Evolutionary conservation across 2,113 vertebrate genomes (phyloP).

Genomic region (Macquaria ambigua): DNA sequence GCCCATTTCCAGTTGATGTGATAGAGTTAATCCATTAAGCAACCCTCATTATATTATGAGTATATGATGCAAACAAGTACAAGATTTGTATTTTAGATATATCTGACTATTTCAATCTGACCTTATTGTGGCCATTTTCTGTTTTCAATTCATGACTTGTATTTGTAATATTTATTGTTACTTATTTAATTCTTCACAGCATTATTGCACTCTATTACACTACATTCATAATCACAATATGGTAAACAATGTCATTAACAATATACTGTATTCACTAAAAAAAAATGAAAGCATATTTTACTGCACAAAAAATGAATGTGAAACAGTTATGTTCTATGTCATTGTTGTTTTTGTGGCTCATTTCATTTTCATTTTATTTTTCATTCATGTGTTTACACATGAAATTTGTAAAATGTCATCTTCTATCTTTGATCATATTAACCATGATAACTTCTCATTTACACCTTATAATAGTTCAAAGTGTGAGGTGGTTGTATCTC

Average conservation of each 20-base stretch:
- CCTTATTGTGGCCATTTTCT: no score
- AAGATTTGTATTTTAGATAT: not conserved
- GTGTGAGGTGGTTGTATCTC: no score
- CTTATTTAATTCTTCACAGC: not conserved
- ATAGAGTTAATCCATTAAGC: slow-evolving; percentile 5
- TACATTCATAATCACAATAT: not conserved
- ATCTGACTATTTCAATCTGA: not conserved
- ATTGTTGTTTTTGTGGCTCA: not conserved
- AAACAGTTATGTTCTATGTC: not conserved
- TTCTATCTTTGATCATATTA: not conserved
- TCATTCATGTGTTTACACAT: not conserved
- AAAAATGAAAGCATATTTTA: not conserved
- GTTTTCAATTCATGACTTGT: not conserved
- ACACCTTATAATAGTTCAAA: no score
- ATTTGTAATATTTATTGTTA: not conserved
- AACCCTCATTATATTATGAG: not conserved
- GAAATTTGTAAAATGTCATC: not conserved
- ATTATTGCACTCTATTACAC: not conserved
- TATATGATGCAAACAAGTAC: not conserved
- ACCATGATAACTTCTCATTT: not conserved
- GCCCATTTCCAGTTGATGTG: not conserved
- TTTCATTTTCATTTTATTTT: not conserved
- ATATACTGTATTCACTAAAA: not conserved
- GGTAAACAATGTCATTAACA: not conserved
- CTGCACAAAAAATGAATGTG: not conserved